Evolutionary conservation across 2,888 invertebrate genomes (phyloP), one percentile per base, ranked within the genome.

Genomic region (Suillia variegata): DNA sequence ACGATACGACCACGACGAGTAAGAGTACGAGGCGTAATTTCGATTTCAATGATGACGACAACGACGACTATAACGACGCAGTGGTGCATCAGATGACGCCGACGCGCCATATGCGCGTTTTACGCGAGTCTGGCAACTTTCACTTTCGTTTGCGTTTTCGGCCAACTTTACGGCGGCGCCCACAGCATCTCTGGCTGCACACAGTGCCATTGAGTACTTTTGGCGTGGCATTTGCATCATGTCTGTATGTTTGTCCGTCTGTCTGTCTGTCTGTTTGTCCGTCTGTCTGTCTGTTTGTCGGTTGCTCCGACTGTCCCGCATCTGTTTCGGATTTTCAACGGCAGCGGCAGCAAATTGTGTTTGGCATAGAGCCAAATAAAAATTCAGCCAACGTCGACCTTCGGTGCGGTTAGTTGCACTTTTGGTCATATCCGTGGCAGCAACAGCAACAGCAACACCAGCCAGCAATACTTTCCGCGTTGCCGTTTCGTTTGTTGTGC

Each of bases 371-470:
- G 64, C 68, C 68, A 66, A 62, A 34, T 45, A 38, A 20, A 59
- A 50, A 24, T 13, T 24, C 12, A 26, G 34, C 8, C 1, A 18
- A 13, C 34, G 42, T 22, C 65, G 68, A 68, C 68, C 67, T 65
- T 68, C 65, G 59, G 54, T 47, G 60, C 63, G 65, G 67, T 67
- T 67, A 61, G 62, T 64, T 65, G 64, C 63, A 63, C 62, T 65
- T 65, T 63, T 56, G 57, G 52, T 15, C 61, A 60, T 61, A 34
- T 48, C 26, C 50, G 34, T 20, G 48, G 42, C 54, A 51, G 52
- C 54, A 51, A 17, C 45, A 17, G 3, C 17, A 18, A n/a, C n/a
- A n/a, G n/a, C n/a, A n/a, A n/a, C n/a, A n/a, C n/a, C n/a, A n/a
- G n/a, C n/a, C n/a, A n/a, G n/a, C n/a, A 5, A 8, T 20, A 20